Conservation (phyloP, 2,113 vertebrate species). For the Numida meleagris region DNA sequence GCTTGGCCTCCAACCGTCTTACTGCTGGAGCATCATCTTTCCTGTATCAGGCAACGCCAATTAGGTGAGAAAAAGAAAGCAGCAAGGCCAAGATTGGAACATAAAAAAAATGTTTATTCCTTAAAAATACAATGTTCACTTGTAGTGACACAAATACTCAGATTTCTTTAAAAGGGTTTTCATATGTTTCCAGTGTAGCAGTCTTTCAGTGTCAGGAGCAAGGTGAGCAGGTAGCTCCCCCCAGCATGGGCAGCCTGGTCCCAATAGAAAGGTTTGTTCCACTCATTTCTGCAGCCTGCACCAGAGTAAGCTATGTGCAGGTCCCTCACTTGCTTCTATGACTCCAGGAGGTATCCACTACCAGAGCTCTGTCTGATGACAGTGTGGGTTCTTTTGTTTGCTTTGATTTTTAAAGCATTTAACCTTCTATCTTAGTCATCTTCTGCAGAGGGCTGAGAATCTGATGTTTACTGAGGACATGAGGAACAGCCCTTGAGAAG, state of each 20-base stretch:
- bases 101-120: constrained; percentile 73
- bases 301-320: fast-evolving
- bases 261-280: background rate
- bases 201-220: background rate
- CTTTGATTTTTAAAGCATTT: background rate
- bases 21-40: background rate
- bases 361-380: background rate
- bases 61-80: background rate
- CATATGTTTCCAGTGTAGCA: background rate
- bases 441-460: background rate
- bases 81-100: constrained; percentile 1
- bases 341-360: background rate
- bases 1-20: too few relatives aligned
- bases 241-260: background rate
- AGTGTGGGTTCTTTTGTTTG: background rate
- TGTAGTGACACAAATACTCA: constrained; percentile 23
- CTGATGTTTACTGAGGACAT: background rate
- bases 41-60: fast-evolving
- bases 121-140: constrained; percentile 74
- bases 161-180: background rate
- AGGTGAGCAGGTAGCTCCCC: background rate
- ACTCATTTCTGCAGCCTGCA: background rate
- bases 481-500: background rate
- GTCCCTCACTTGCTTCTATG: background rate
- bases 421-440: background rate